Percentiles rank a stretch among this genome's conserved stretches.
These are phyloP conservation scores for Brachirus orientalis DNA, from an alignment of 2,113 vertebrate genomes.

Conservation along the genomic window DNA sequence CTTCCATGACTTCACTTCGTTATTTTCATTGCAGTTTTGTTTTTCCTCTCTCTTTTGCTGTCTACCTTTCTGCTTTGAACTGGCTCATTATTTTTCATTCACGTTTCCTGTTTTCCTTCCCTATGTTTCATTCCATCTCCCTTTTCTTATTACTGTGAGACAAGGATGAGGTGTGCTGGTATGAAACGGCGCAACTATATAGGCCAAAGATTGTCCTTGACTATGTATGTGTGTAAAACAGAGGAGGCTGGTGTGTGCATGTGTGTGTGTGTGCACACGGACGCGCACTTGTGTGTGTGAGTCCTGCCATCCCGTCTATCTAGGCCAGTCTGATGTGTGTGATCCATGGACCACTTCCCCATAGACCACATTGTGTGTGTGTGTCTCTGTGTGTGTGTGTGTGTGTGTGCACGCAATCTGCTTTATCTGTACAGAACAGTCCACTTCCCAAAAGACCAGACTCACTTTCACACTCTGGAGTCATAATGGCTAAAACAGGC, in stretches of 20 bases:
- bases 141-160: slow-evolving; percentile 34
- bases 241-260: slow-evolving; percentile 31
- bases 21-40: background rate
- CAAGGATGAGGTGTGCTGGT: slow-evolving; percentile 49
- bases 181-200: slow-evolving; percentile 67
- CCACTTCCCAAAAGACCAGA: slow-evolving; percentile 76
- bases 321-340: slow-evolving; percentile 75
- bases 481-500: slow-evolving; percentile 73
- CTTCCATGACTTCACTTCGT: background rate
- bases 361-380: slow-evolving; percentile 55
- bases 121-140: background rate
- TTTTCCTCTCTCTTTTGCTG: background rate
- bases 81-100: background rate
- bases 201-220: slow-evolving; percentile 74
- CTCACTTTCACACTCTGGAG: slow-evolving; percentile 73
- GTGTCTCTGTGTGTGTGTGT: slow-evolving; percentile 43
- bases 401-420: slow-evolving; percentile 35
- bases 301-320: slow-evolving; percentile 62
- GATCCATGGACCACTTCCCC: slow-evolving; percentile 71
- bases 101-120: background rate
- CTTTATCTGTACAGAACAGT: slow-evolving; percentile 60
- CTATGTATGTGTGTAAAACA: slow-evolving; percentile 51
- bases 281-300: no score
- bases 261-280: slow-evolving; percentile 5
- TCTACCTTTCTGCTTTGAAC: background rate